A percentile compares a stretch with the other conserved stretches of the same genome.
Conservation (phyloP, 1,140 invertebrate species). For the Subanguina moxae region DNA sequence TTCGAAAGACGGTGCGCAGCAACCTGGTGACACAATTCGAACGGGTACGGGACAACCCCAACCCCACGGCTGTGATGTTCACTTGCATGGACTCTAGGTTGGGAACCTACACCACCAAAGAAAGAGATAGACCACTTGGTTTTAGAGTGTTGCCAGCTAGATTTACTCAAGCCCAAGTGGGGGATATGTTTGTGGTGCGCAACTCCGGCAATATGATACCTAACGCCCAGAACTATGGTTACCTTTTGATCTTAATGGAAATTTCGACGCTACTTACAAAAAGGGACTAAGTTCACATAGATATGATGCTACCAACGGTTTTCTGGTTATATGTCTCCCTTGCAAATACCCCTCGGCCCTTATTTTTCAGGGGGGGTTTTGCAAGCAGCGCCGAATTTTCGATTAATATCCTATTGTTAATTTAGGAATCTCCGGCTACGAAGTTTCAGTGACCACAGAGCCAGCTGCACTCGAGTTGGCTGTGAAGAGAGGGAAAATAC, state of each 20-base stretch:
- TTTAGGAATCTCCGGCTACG: constrained; percentile 48
- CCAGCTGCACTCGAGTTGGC: constrained; percentile 87
- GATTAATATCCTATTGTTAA: not conserved
- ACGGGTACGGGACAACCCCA: constrained; percentile 59
- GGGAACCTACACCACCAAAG: too few relatives aligned
- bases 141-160: constrained; percentile 88
- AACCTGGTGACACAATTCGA: constrained; percentile 58
- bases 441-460: constrained; percentile 70
- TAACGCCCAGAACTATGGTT: constrained; percentile 76
- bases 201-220: constrained; percentile 90
- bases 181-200: constrained; percentile 92
- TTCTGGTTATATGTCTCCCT: too few relatives aligned
- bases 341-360: too few relatives aligned
- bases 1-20: constrained; percentile 49
- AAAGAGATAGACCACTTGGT: not conserved
- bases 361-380: too few relatives aligned
- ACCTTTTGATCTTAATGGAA: constrained; percentile 14
- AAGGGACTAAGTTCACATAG: too few relatives aligned
- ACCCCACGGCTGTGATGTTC: constrained; percentile 92
- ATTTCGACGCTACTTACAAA: not conserved
- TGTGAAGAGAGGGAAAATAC: constrained; percentile 84
- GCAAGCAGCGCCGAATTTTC: too few relatives aligned
- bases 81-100: constrained; percentile 79
- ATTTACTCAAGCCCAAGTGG: constrained; percentile 88
- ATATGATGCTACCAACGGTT: too few relatives aligned